Evolutionary conservation across 2,797 vertebrate species (phyloP), one percentile per base, ranked within the genome.

Genomic region (Anguilla marmorata): DNA sequence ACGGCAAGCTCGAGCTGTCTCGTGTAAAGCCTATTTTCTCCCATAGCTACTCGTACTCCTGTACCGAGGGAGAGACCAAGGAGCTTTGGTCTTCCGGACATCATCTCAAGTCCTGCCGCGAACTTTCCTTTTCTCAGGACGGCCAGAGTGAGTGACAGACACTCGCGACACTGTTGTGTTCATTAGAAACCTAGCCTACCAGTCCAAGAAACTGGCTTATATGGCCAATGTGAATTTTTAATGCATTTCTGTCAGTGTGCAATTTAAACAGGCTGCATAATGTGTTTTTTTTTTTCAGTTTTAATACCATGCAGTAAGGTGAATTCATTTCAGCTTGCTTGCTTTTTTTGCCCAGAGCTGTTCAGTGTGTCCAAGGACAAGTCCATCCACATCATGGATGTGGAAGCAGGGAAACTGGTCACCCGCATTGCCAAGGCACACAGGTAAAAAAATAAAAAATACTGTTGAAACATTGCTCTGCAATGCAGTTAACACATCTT

Each of bases 31-130:
- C 19, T 52, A 33, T 87, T 52, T 60, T 24, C 66, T 19, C 11
- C 87, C 92, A 92, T 92, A 99, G 98, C 72, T 98, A 95, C 93
- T 95, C 96, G 0, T 99, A 98, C 91, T 98, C 97, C 0, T 98
- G 98, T 91, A 94, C 95, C 66, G 96, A 97, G 90, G 97, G 97
- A 0, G 95, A 95, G 90, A 99, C 94, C 91, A 95, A 95, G 88
- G 98, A 99, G 91, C 94, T 98, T 50, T 99, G 98, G 98, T 99
- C 98, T 0, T 99, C 98, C 0, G 98, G 98, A 0, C 98, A 99
- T 93, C 98, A 99, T 91, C 93, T 98, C 74, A 99, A 98, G 94
- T 98, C 98, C 63, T 99, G 98, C 93, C 95, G 98, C 86, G 97
- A 98, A 54, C 93, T 98, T 6, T 95, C 95, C 27, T 98, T 99